Base-by-base conservation (phyloP, 92 coral and sea anemone species). In the Epizoanthus stellaris region DNA sequence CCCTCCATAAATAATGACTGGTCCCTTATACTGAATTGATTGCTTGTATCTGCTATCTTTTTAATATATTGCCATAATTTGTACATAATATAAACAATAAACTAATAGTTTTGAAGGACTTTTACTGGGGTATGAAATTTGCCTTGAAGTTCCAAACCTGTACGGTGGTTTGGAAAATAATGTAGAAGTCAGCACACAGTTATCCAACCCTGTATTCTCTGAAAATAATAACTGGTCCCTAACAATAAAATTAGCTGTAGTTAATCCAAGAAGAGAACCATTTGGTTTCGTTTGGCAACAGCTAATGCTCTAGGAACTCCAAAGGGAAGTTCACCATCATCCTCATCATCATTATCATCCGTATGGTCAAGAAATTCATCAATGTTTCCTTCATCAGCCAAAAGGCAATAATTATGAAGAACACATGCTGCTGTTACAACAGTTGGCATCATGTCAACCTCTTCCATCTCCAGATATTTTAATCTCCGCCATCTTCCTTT, bases 361-460 rank as follows among this genome's bases (percentile, higher is more conserved):
- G 21, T 85, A 53, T 59, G 62, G 34, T 77, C 90, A 86, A 86
- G 76, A 68, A 86, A 86, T 19, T 86, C 86, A 42, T 86, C 86
- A 80, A 77, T 77, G 86, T 61, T n/a, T 21, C 87, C 87, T 80
- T 76, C 80, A 23, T 77, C 90, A 38, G 80, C 85, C 71, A 86
- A 23, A 16, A 86, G 70, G 53, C 90, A 86, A 76, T 77, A 86
- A 67, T 86, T 86, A 85, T 86, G 90, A n/a, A 86, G 75, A 49
- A 80, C 90, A 69, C 90, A 86, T 49, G 86, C 90, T 66, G 90
- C 85, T 17, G 85, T 58, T 40, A 86, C 39, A 52, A 80, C 60
- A 3, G 58, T 63, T 53, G 76, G 68, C 54, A 86, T 58, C 59
- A 67, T 80, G 16, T 69, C 21, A 8, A 77, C 76, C 39, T 67